Evolutionary conservation across 2,888 invertebrate genomes (phyloP), one percentile per base, ranked within the genome.

Genomic region (Agonopterix heracliana): DNA sequence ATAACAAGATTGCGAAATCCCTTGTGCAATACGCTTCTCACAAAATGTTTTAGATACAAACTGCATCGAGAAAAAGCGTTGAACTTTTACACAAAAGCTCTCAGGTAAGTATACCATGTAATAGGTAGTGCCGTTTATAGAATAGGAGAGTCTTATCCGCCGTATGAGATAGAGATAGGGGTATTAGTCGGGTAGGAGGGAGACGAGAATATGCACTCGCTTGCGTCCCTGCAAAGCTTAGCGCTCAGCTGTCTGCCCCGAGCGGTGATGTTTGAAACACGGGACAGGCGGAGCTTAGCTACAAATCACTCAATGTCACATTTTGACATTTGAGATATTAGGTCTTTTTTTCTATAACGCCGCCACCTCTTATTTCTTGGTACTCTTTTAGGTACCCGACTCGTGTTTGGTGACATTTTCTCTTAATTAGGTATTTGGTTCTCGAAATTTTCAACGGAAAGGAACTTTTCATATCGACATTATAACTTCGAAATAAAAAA

Each of bases 261-360:
- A 77, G 83, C 87, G 84, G 84, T 88, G 89, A 89, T 89, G 89
- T 89, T 89, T 89, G 89, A 89, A 89, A 89, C 89, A 83, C 86
- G 82, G 89, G 89, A 89, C 89, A 88, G 89, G 89, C 89, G 89
- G 89, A 84, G 89, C 89, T 87, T 87, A 88, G 86, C 89, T 81
- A 89, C 89, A 89, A 89, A 89, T 89, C 89, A 89, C 89, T 89
- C 89, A 89, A 82, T 85, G 89, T 89, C 89, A 89, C 86, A 81
- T 89, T 89, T 89, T 89, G 89, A 89, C 89, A 85, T 86, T 87
- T 87, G 88, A 89, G 89, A 89, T 89, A 89, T 89, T 89, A 89
- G 83, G 81, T 88, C 81, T 88, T 89, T 89, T 71, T 89, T 86
- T 85, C 84, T 87, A 84, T 84, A 85, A 83, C 79, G 72, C 79